A percentile compares a stretch with the other conserved stretches of the same genome.
Conservation (phyloP, 2,113 vertebrate species). For the Entelurus aequoreus region DNA sequence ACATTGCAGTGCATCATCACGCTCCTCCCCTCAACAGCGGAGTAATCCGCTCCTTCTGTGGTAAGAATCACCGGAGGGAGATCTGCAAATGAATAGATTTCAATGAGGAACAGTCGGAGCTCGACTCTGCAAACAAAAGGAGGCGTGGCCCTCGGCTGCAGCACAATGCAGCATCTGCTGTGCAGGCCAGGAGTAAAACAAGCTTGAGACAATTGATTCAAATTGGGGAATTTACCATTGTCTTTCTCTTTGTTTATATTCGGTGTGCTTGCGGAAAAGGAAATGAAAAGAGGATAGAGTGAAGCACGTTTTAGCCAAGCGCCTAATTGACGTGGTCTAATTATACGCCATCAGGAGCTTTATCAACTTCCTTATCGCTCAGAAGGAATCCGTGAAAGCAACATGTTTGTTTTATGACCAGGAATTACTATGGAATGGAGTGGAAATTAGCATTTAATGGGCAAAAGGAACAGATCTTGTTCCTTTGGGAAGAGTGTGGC, state of each 20-base stretch:
- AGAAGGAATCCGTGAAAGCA: constrained; percentile 34
- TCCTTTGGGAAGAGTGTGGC: constrained; percentile 30
- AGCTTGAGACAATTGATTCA: background rate
- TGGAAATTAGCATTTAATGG: constrained; percentile 62
- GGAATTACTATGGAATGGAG: constrained; percentile 34
- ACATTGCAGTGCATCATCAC: constrained; percentile 80
- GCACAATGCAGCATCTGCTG: background rate
- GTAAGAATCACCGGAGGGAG: constrained; percentile 85
- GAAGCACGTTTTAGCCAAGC: constrained; percentile 37
- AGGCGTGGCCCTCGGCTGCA: background rate
- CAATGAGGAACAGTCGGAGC: background rate
- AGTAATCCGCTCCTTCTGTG: constrained; percentile 75
- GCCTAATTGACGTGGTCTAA: constrained; percentile 43
- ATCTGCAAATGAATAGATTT: constrained; percentile 66
- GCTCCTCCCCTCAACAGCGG: constrained; percentile 73
- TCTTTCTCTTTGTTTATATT: constrained; percentile 10
- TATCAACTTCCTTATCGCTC: constrained; percentile 52
- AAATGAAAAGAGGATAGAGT: constrained; percentile 43
- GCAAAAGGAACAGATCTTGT: constrained; percentile 29
- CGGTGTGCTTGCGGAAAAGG: constrained; percentile 25
- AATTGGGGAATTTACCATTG: constrained; percentile 4
- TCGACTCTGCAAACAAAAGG: background rate
- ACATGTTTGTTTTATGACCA: constrained; percentile 50
- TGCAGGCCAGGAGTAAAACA: background rate
- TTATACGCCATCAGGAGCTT: constrained; percentile 46